Evolutionary conservation across 2,888 invertebrate species (phyloP).

Genomic region (Ochropleura leucogaster): DNA sequence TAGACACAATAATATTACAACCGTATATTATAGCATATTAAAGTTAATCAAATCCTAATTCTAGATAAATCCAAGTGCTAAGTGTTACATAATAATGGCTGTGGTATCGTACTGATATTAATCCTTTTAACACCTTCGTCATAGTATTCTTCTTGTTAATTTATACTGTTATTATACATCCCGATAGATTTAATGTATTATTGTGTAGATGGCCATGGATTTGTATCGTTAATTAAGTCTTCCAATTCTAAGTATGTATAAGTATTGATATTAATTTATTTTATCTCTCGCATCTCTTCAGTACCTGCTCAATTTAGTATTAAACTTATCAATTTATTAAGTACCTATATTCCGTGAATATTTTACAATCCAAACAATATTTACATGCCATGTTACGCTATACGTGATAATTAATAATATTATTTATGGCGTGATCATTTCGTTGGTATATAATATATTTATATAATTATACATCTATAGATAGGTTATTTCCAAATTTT

Average conservation of each 20-base stretch:
- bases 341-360: constrained; percentile 58
- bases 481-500: constrained; percentile 60
- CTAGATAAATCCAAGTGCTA: constrained; percentile 86
- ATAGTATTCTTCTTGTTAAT: constrained; percentile 78
- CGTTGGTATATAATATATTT: constrained; percentile 35
- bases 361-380: constrained; percentile 55
- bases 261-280: constrained; percentile 75
- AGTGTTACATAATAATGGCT: constrained; percentile 89
- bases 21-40: constrained; percentile 66
- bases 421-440: constrained; percentile 46
- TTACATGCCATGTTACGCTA: constrained; percentile 50
- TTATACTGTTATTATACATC: constrained; percentile 75
- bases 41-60: constrained; percentile 77
- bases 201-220: constrained; percentile 82
- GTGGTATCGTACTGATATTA: constrained; percentile 89
- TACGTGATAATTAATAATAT: constrained; percentile 30
- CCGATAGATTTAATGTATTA: constrained; percentile 76
- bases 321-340: constrained; percentile 74
- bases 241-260: constrained; percentile 86
- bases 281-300: constrained; percentile 79
- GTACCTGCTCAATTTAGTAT: constrained; percentile 83
- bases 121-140: constrained; percentile 81
- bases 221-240: constrained; percentile 88
- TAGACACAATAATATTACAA: constrained; percentile 73
- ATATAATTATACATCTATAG: constrained; percentile 33